A percentile compares a stretch with the other conserved stretches of the same genome.
Conservation (phyloP, 2,888 invertebrate genomes). For the Drosophila bunnanda region DNA sequence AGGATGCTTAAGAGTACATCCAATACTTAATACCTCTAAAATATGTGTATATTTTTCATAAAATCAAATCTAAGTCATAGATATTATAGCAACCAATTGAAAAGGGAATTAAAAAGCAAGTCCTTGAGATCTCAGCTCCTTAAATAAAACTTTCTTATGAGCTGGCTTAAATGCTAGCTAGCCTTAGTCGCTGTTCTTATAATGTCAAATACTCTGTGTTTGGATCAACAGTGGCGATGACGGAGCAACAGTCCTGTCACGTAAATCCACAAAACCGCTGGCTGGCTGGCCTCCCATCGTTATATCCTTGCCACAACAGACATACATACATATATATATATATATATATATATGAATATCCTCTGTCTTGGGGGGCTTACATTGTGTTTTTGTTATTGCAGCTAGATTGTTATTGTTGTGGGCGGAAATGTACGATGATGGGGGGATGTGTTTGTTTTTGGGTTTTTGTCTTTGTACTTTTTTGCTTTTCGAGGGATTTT, state of each 20-base stretch:
- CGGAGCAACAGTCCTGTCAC: constrained; percentile 45
- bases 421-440: neutral
- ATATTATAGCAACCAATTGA: neutral
- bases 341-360: constrained; percentile 4
- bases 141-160: neutral
- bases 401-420: constrained; percentile 29
- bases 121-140: neutral
- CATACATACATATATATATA: neutral
- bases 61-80: neutral
- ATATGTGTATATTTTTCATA: neutral
- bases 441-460: constrained; percentile 16
- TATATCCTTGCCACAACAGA: constrained; percentile 2
- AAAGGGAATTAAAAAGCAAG: too few species aligned
- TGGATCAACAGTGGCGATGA: constrained; percentile 10
- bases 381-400: constrained; percentile 16
- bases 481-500: constrained; percentile 23
- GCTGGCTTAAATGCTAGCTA: neutral
- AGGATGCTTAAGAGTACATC: too few species aligned
- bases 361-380: constrained; percentile 1
- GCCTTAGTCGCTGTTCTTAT: constrained; percentile 4
- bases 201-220: constrained; percentile 11
- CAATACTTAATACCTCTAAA: neutral
- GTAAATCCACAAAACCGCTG: constrained; percentile 40
- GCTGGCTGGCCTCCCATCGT: constrained; percentile 4
- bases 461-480: constrained; percentile 36